Evolutionary conservation across 2,113 vertebrate genomes (phyloP).

Genomic region (Pontoporia blainvillei): DNA sequence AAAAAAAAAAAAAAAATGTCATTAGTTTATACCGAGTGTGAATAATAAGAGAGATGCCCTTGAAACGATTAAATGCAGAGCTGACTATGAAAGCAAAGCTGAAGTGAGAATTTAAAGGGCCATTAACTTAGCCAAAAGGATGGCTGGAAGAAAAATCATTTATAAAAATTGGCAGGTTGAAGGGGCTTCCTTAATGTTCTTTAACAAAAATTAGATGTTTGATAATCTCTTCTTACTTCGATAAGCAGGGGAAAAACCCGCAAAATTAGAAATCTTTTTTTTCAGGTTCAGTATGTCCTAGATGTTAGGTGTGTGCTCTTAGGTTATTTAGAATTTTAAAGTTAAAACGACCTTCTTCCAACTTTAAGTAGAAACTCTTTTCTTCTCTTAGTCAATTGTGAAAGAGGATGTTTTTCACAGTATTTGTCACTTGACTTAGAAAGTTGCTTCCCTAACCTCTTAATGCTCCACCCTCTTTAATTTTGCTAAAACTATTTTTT

Average conservation of each 20-base stretch:
- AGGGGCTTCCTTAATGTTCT: neutral
- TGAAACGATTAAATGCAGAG: neutral
- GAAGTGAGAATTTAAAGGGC: neutral
- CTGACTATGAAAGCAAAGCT: neutral
- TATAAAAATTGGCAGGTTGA: neutral
- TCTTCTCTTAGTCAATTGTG: neutral
- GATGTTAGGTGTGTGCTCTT: neutral
- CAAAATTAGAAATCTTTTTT: neutral
- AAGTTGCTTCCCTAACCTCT: neutral
- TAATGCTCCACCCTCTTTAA: neutral
- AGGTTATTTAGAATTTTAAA: constrained; percentile 41
- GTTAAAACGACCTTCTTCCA: constrained; percentile 21
- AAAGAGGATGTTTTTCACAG: neutral
- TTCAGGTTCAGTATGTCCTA: neutral
- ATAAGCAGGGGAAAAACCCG: neutral
- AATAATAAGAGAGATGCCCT: neutral
- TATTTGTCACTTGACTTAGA: constrained; percentile 20
- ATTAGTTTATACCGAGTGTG: neutral
- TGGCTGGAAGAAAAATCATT: neutral
- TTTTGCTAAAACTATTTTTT: neutral
- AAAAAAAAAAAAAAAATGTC: neutral
- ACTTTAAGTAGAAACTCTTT: neutral
- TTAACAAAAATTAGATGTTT: constrained; percentile 20
- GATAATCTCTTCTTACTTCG: constrained; percentile 12
- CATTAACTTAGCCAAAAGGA: constrained; percentile 9